Percentiles rank a stretch among this genome's conserved stretches.
phyloP scores from a whole-genome alignment of 2,888 invertebrate species.

The Neelides folsomi region DNA sequence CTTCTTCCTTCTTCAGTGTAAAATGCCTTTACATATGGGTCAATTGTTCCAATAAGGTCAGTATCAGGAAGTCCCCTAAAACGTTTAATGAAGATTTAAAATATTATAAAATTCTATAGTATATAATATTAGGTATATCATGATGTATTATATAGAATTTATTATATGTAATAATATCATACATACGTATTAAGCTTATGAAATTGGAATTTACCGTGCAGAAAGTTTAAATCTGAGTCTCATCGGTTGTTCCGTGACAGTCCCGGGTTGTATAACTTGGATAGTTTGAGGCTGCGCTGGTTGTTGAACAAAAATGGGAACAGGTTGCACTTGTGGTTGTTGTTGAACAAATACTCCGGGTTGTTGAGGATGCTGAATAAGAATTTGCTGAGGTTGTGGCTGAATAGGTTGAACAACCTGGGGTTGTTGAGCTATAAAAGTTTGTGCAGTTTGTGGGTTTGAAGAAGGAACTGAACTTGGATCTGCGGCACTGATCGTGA shows the following conservation, averaged over 20 bases:
- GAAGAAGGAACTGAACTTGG: constrained; percentile 8
- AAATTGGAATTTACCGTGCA: constrained; percentile 15
- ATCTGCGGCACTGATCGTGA: constrained; percentile 18
- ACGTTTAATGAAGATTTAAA: too few species aligned
- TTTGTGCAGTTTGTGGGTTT: constrained; percentile 2
- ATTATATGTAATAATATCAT: too few species aligned
- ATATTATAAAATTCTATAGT: not conserved
- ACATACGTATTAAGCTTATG: too few species aligned
- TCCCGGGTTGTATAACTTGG: not conserved
- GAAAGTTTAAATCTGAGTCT: constrained; percentile 25
- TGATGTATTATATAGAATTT: too few species aligned
- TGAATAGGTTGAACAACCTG: constrained; percentile 4
- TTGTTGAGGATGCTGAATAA: not conserved
- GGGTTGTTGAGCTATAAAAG: not conserved
- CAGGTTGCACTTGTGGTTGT: constrained; percentile 11
- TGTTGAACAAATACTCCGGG: constrained; percentile 4
- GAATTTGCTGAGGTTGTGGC: not conserved
- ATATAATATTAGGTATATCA: too few species aligned
- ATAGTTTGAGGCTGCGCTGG: constrained; percentile 2
- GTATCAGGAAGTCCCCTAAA: constrained; percentile 10
- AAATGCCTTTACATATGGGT: constrained; percentile 22
- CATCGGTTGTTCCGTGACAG: not conserved
- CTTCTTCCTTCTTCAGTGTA: constrained; percentile 17
- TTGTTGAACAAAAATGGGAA: constrained; percentile 8
- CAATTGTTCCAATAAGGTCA: constrained; percentile 25